A percentile compares a stretch with the other conserved stretches of the same genome.
phyloP scores from a whole-genome alignment of 2,113 vertebrate species.

The Aegithalos caudatus region DNA sequence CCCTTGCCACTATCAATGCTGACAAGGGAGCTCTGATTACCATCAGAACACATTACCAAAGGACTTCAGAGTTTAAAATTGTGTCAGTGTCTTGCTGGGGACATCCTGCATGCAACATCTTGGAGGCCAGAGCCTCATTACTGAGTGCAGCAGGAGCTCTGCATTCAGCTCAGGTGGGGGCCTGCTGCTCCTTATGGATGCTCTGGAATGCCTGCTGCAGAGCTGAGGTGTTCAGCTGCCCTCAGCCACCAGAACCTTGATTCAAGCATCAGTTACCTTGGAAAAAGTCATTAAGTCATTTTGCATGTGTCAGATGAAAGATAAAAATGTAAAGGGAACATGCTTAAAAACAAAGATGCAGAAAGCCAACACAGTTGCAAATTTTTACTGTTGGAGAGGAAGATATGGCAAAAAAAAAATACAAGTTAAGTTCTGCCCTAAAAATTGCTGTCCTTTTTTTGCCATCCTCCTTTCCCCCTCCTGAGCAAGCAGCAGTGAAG shows the following conservation, averaged over 20 bases:
- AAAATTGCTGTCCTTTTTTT: background rate
- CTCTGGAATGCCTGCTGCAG: background rate
- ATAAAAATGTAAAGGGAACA: background rate
- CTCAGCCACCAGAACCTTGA: background rate
- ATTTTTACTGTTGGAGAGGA: background rate
- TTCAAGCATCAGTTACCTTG: background rate
- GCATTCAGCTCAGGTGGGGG: background rate
- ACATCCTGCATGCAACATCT: rapidly evolving
- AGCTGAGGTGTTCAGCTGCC: background rate
- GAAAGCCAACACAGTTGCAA: background rate
- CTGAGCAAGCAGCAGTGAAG: background rate
- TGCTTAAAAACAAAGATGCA: background rate
- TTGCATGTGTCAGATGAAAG: background rate
- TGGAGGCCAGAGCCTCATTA: background rate
- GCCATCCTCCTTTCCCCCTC: background rate
- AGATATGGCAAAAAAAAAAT: background rate
- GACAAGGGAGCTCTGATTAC: background rate
- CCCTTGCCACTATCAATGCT: background rate
- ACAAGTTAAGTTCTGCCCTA: background rate
- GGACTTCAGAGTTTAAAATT: background rate
- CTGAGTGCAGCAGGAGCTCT: background rate
- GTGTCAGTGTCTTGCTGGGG: background rate
- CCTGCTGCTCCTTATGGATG: background rate
- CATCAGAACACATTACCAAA: background rate
- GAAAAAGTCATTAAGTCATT: background rate